phyloP scores from a whole-genome alignment of 2,113 vertebrate genomes.

The Neodon shergylaensis region DNA sequence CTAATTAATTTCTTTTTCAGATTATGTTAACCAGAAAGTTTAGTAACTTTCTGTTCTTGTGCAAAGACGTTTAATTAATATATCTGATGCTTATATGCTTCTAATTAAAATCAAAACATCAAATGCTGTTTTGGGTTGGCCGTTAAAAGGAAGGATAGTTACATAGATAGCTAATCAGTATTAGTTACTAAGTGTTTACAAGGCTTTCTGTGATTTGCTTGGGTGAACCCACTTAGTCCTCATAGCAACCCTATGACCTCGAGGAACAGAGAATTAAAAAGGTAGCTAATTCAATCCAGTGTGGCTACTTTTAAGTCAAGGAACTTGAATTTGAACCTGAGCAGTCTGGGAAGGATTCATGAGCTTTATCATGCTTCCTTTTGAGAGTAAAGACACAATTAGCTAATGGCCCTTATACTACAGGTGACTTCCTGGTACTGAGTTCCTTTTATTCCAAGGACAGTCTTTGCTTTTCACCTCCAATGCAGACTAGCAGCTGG shows the following conservation, averaged over 20 bases:
- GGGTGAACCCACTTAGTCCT: not conserved
- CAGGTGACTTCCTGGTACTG: not conserved
- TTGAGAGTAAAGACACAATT: not conserved
- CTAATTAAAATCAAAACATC: not conserved
- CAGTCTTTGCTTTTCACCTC: too few relatives aligned
- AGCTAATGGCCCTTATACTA: not conserved
- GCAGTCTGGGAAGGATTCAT: not conserved
- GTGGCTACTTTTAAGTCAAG: not conserved
- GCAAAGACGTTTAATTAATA: not conserved
- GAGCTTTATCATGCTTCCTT: not conserved
- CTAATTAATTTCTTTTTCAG: not conserved
- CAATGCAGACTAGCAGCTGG: not conserved
- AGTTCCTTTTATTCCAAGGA: too few relatives aligned
- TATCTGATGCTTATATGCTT: not conserved
- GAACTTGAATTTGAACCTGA: not conserved
- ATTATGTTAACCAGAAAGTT: not conserved
- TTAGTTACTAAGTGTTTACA: not conserved
- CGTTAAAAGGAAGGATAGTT: not conserved
- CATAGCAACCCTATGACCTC: not conserved
- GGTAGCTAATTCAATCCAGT: not conserved
- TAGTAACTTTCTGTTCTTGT: not conserved
- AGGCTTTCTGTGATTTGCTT: not conserved
- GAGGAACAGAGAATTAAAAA: not conserved
- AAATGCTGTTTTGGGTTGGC: not conserved
- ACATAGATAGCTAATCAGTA: not conserved